phyloP scores from a whole-genome alignment of 1,140 invertebrate genomes.

The Trissolcus basalis region DNA sequence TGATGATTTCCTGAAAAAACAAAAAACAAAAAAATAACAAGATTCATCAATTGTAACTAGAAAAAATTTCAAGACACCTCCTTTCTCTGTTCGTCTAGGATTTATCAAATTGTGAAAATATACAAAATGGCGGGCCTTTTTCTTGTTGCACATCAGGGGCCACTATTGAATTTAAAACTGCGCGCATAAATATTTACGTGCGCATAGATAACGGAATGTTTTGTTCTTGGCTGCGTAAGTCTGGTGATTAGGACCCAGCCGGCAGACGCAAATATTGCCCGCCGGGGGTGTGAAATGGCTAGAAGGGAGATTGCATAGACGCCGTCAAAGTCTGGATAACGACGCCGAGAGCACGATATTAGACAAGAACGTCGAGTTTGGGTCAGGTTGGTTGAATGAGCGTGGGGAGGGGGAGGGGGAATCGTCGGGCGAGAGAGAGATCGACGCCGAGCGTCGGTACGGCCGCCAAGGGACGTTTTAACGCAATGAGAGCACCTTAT shows the following conservation, averaged over 20 bases:
- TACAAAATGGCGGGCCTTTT: too few relatives aligned
- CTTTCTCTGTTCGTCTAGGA: too few relatives aligned
- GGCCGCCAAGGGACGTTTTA: conserved; percentile 72
- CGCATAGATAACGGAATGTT: conserved; percentile 36
- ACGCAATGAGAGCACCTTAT: conserved; percentile 74
- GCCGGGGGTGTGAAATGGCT: conserved; percentile 49
- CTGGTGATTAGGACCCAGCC: conserved; percentile 38
- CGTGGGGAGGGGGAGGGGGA: conserved; percentile 26
- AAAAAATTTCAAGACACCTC: too few relatives aligned
- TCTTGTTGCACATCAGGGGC: not conserved
- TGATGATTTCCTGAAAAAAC: too few relatives aligned
- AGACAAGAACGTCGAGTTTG: conserved; percentile 60
- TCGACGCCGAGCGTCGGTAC: conserved; percentile 57
- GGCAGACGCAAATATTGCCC: conserved; percentile 46
- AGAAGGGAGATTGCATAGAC: conserved; percentile 50
- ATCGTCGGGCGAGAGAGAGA: conserved; percentile 29
- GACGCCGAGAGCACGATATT: conserved; percentile 64
- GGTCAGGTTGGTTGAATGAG: conserved; percentile 59
- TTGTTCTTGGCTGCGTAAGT: conserved; percentile 18
- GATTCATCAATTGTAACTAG: too few relatives aligned
- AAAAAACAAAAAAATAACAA: too few relatives aligned
- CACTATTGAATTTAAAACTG: conserved; percentile 29
- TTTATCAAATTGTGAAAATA: not conserved
- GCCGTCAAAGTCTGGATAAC: conserved; percentile 63
- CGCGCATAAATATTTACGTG: conserved; percentile 36